A percentile compares a stretch with the other conserved stretches of the same genome.
Conservation (phyloP, 2,797 vertebrate species). For the Pangasius larnaudii region DNA sequence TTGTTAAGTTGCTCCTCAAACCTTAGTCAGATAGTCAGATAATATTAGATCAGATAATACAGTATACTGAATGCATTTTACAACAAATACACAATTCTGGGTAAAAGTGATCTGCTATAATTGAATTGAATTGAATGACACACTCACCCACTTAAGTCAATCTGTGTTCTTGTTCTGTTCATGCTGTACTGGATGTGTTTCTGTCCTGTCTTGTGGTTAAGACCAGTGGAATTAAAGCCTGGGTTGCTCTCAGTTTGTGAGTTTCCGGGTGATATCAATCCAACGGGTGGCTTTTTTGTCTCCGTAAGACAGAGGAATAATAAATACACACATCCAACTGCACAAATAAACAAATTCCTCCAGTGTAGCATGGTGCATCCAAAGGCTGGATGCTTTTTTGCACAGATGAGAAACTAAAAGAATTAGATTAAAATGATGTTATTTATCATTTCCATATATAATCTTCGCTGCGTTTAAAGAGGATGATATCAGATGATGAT, state of each 20-base stretch:
- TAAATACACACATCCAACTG: slow-evolving; percentile 17
- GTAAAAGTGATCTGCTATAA: not conserved
- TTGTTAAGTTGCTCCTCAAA: not conserved
- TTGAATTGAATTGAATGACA: not conserved
- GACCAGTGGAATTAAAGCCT: slow-evolving; percentile 8
- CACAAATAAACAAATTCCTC: not conserved
- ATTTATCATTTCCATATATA: not conserved
- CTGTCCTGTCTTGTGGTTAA: not conserved
- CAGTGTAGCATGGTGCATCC: slow-evolving; percentile 11
- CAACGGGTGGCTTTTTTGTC: not conserved
- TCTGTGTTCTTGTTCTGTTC: slow-evolving; percentile 12
- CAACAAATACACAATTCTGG: not conserved
- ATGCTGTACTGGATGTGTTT: not conserved
- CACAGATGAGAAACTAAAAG: not conserved
- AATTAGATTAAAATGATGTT: not conserved
- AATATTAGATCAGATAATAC: not conserved
- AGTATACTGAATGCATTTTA: not conserved
- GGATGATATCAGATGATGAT: slow-evolving; percentile 1
- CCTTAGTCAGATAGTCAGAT: not conserved
- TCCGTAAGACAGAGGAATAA: not conserved
- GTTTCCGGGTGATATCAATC: not conserved
- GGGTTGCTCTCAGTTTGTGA: not conserved
- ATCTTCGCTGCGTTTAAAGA: not conserved
- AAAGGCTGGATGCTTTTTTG: not conserved
- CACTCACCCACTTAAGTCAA: slow-evolving; percentile 17